Evolutionary conservation across 2,888 invertebrate species (phyloP), one percentile per base, ranked within the genome.

Genomic region (Spodoptera littoralis): DNA sequence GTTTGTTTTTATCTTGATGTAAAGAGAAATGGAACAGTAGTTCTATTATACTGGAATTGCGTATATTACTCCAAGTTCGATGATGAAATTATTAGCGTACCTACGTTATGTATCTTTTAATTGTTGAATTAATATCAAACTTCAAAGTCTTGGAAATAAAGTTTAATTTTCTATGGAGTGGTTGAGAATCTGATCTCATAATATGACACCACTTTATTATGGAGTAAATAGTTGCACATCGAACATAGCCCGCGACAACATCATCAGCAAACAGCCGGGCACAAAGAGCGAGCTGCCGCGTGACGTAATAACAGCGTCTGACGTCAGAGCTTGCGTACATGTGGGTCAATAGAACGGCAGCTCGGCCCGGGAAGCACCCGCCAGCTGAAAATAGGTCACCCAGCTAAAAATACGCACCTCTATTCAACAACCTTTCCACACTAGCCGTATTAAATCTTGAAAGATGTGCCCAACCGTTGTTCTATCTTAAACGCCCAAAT

Each of bases 271-370:
- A 80, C 79, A 83, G 68, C 57, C 71, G 68, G 66, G 68, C 60
- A 84, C 88, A 89, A 91, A 90, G 89, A 86, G 81, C 84, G 77
- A 73, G 82, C 76, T 79, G 70, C 68, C 69, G 60, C 60, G 88
- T 92, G 93, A 92, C 93, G 92, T 92, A 90, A 91, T 80, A 70
- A 77, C 82, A 67, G 77, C 75, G 79, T 74, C 86, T 92, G 92
- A 92, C 92, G 92, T 92, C 92, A 91, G 87, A 83, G 87, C 85
- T 84, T 89, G 91, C 91, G 90, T 90, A 85, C 90, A 93, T 92
- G 88, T 93, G 87, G 94, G 94, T 93, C 92, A 93, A 88, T 90
- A 87, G 93, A 90, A 79, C 86, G 88, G 86, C 78, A 86, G 84
- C 88, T 84, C 84, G 83, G 88, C 88, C 92, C 90, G 91, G 92